Percentiles rank a stretch among this genome's conserved stretches.
Conservation (phyloP, 2,113 vertebrate species). For the Paramormyrops kingsleyae region DNA sequence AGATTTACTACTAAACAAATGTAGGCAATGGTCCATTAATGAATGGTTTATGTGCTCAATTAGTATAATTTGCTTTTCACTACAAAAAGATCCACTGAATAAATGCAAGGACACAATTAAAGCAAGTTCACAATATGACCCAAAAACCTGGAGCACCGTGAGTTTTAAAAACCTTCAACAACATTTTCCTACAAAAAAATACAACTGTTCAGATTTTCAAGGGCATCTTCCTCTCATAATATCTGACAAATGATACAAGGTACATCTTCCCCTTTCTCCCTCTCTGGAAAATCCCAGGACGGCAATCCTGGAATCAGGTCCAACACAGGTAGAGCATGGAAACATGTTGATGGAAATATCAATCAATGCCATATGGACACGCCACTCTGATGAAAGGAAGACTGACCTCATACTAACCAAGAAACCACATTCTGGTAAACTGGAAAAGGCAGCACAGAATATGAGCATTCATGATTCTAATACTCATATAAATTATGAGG, state of each 20-base stretch:
- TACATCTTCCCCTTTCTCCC: not conserved
- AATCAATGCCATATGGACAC: not conserved
- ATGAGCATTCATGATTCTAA: not conserved
- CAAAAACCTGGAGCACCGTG: not conserved
- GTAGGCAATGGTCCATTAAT: not conserved
- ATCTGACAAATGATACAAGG: not conserved
- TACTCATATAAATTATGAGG: constrained; percentile 20
- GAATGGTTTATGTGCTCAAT: not conserved
- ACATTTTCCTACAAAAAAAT: not conserved
- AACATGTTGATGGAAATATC: not conserved
- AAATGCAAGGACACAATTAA: not conserved
- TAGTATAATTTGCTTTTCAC: not conserved
- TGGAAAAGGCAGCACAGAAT: not conserved
- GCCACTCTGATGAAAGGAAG: not conserved
- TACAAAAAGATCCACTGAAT: not conserved
- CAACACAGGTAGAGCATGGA: not conserved
- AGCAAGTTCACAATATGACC: not conserved
- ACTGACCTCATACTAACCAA: not conserved
- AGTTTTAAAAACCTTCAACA: not conserved
- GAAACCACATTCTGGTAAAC: not conserved
- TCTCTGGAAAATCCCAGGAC: not conserved
- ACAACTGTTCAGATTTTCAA: not conserved
- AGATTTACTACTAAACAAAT: not conserved
- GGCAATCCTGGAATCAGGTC: not conserved
- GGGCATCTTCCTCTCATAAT: not conserved